Conservation (phyloP, 2,888 invertebrate species). For the Hydroisotoma schaefferi region DNA sequence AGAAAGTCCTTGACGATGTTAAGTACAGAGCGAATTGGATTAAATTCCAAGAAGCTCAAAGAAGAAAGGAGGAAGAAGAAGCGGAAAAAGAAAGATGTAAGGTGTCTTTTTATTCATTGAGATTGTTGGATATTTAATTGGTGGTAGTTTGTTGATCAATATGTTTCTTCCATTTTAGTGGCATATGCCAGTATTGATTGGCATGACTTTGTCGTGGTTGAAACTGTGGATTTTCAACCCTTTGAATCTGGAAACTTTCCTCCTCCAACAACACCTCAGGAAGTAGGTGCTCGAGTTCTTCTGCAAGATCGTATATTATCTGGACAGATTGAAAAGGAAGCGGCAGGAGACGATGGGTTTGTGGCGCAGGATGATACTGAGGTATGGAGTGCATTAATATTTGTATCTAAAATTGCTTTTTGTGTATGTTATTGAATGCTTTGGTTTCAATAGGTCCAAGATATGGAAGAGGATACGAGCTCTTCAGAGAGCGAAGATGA, state of each 20-base stretch:
- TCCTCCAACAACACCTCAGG: conserved; percentile 93
- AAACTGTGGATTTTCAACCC: conserved; percentile 97
- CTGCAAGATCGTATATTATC: conserved; percentile 62
- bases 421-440: background rate
- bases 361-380: conserved; percentile 56
- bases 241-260: conserved; percentile 95
- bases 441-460: conserved; percentile 62
- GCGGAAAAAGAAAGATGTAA: conserved; percentile 83
- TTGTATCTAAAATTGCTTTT: background rate
- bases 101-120: conserved; percentile 13
- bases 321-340: conserved; percentile 39
- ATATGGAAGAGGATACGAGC: conserved; percentile 77
- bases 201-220: conserved; percentile 99
- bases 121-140: background rate
- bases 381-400: conserved; percentile 45
- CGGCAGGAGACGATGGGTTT: conserved; percentile 39
- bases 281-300: conserved; percentile 90
- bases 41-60: conserved; percentile 87
- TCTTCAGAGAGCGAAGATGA: conserved; percentile 67
- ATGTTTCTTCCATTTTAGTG: conserved; percentile 54
- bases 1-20: conserved; percentile 75
- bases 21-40: conserved; percentile 96
- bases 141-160: background rate
- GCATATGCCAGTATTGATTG: conserved; percentile 98
- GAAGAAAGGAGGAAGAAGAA: conserved; percentile 89